Base-by-base conservation (phyloP, 2,797 vertebrate genomes). In the Pseudocheirus occidentalis region DNA sequence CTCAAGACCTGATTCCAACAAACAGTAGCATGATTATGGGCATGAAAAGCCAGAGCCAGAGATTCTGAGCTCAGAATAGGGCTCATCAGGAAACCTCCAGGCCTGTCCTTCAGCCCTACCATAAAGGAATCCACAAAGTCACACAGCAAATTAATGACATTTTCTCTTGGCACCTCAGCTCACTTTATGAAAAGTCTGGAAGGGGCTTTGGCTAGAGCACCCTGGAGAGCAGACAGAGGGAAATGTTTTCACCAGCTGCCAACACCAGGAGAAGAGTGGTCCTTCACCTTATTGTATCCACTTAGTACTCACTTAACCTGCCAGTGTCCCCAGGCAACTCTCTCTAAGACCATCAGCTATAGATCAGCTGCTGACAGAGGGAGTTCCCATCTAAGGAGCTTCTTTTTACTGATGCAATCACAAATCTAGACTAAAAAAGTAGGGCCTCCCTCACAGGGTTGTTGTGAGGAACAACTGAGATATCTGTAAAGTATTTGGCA, bases 231-330 rank as follows among this genome's bases (percentile, higher is more conserved):
- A 3, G 1, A 11, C 73, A 10, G 16, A 29, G 73, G 62, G 53
- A 56, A 50, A 55, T 1, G 0, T 54, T 31, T 1, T 21, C 1
- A 0, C n/a, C 0, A 18, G 27, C 1, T 28, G 24, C 6, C 9
- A 0, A 29, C 9, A 90, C 29, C 12, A 10, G 1, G 18, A 9
- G n/a, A 52, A 12, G 6, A 34, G n/a, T 18, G 0, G 10, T n/a
- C 13, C 90, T 29, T 0, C 7, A 0, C 1, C 16, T 31, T 21
- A 4, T 81, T 1, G 3, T 21, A 27, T 46, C 27, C 31, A 40
- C 5, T 66, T 24, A 0, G 66, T 58, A 34, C 58, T 21, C 66
- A 81, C 66, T 81, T 81, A 81, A 81, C 66, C 66, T 81, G 13
- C 66, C 66, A 81, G n/a, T 24, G 62, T 81, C 18, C n/a, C n/a